Percentiles rank a stretch among this genome's conserved stretches.
Evolutionary conservation across 2,888 invertebrate species (phyloP).

Genomic region (Poecilus cupreus): DNA sequence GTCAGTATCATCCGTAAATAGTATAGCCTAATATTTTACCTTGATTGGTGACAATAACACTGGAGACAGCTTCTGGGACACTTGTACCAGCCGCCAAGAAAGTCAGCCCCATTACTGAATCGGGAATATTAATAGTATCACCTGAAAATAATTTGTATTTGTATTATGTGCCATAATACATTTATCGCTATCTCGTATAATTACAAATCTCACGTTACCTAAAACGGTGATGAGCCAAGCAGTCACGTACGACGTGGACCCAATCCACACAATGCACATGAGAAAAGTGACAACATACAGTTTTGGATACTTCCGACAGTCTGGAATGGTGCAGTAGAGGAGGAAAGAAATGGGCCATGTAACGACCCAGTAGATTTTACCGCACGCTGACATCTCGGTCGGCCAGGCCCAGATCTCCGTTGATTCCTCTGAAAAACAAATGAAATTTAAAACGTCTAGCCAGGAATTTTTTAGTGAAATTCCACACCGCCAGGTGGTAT

Average conservation of each 20-base stretch:
- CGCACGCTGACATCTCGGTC: conserved; percentile 70
- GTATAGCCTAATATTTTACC: conserved; percentile 72
- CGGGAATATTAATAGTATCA: conserved; percentile 86
- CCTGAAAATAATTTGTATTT: conserved; percentile 74
- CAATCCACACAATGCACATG: conserved; percentile 90
- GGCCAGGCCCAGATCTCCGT: conserved; percentile 78
- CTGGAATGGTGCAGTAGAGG: conserved; percentile 85
- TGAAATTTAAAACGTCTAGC: not conserved
- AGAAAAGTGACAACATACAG: conserved; percentile 83
- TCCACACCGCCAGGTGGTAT: not conserved
- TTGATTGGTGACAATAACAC: conserved; percentile 88
- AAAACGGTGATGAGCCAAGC: conserved; percentile 90
- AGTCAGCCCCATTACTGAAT: conserved; percentile 90
- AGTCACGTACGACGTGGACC: conserved; percentile 85
- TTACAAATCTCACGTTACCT: conserved; percentile 80
- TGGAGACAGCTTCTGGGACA: conserved; percentile 90
- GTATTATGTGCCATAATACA: not conserved
- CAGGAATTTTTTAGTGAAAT: not conserved
- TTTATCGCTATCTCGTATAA: not conserved
- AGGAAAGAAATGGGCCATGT: conserved; percentile 85
- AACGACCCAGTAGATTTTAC: conserved; percentile 76
- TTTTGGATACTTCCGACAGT: conserved; percentile 79
- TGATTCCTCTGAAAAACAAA: conserved; percentile 68
- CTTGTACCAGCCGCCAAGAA: conserved; percentile 90
- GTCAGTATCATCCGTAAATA: not conserved